Conservation (phyloP, 2,888 invertebrate species). For the Caenorhabditis angaria region DNA sequence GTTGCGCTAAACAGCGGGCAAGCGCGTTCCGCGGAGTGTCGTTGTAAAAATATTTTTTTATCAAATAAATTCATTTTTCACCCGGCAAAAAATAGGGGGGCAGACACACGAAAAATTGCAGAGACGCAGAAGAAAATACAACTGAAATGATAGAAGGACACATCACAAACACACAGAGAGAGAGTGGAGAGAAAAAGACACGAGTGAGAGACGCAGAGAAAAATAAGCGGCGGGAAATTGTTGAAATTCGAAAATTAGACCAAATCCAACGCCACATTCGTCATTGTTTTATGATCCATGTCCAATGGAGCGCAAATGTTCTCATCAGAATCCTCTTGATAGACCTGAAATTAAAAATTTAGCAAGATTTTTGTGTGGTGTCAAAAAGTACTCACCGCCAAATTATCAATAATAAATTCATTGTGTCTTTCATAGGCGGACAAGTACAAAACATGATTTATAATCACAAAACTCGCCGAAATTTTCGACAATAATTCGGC, state of each 20-base stretch:
- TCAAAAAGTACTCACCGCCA: conserved; percentile 26
- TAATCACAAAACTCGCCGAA: conserved; percentile 23
- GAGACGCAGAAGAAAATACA: too few relatives aligned
- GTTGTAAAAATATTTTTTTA: too few relatives aligned
- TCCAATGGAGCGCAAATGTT: not conserved
- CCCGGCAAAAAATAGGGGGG: too few relatives aligned
- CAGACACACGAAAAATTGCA: too few relatives aligned
- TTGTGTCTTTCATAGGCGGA: conserved; percentile 21
- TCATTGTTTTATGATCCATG: not conserved
- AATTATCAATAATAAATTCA: conserved; percentile 37
- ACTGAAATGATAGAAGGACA: too few relatives aligned
- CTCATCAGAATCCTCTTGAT: not conserved
- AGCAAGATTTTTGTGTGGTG: not conserved
- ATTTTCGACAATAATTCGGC: conserved; percentile 25
- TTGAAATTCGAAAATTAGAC: not conserved
- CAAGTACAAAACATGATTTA: conserved; percentile 37
- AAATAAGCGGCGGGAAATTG: too few relatives aligned
- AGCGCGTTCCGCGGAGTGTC: too few relatives aligned
- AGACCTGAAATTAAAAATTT: not conserved
- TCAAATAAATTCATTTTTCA: too few relatives aligned
- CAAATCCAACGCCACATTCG: not conserved
- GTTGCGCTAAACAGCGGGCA: too few relatives aligned
- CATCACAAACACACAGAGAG: too few relatives aligned
- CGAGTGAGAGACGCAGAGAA: too few relatives aligned
- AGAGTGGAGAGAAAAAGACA: too few relatives aligned